Evolutionary conservation across 1,140 invertebrate species (phyloP), one percentile per base, ranked within the genome.

Genomic region (Zaprionus camerounensis): DNA sequence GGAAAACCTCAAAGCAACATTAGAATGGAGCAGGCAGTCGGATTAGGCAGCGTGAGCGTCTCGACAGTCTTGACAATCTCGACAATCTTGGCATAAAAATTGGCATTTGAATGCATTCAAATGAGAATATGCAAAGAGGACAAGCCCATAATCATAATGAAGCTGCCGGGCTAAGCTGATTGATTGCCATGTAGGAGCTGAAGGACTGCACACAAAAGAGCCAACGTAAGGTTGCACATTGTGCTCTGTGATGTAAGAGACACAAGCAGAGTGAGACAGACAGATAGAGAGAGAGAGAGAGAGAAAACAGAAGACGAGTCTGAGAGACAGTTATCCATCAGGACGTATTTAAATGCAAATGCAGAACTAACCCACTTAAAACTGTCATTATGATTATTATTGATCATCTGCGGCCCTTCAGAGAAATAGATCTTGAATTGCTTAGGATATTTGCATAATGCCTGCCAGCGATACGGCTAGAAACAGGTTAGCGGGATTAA

Each of bases 341-440:
- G 88, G 63, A 20, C 26, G 69, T 49, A 83, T 61, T 75, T 61
- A 81, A 80, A 75, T 87, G 81, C 84, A 88, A 87, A 87, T 82
- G 72, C 65, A 76, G 41, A 73, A 70, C 82, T 85, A 85, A 87
- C 85, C 84, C 84, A 88, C 84, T 88, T 88, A 79, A 84, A 82
- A 79, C 84, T 88, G 84, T 88, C 84, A 88, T 90, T 88, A 90
- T 84, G 85, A 90, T 88, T 88, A 88, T 88, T 88, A 88, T 88
- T 88, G 84, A 88, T 88, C 84, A 88, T 90, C 84, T 76, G 76
- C n/a, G 49, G 53, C 55, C 20, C 17, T 65, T 53, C 28, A 49
- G 41, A 9, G 41, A 56, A 64, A 79, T 75, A 76, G 69, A 67
- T 65, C 80, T 80, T 34, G 59, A 80, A 80, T 77, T 80, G 64